Evolutionary conservation across 2,888 invertebrate species (phyloP), one percentile per base, ranked within the genome.

Genomic region (Chrysodeixis includens): DNA sequence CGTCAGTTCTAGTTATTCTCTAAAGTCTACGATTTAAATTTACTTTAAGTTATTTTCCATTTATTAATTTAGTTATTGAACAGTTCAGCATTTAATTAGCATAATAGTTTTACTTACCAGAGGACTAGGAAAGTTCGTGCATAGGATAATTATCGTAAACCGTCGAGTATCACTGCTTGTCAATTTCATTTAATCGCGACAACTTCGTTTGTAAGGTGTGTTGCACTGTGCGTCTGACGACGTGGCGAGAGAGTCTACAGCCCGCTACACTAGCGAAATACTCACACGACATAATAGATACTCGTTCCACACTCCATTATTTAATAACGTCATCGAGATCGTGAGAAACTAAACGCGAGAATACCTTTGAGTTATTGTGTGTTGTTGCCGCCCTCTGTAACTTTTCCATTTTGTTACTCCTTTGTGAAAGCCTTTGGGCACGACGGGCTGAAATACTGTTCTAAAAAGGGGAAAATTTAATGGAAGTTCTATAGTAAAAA

Each of bases 401-500:
- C 44, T 18, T 14, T n/a, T 14, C 16, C 16, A 56, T 59, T 65
- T 60, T 30, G 20, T 51, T 56, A 69, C 40, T 57, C 63, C 44
- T 66, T 63, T 62, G 62, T 22, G 51, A 56, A 64, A 60, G 14
- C 51, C n/a, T n/a, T 9, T 40, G 16, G 51, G 64, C 52, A 35
- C 46, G 35, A 30, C 46, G 20, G 44, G 62, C 7, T 51, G 57
- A 67, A 73, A 66, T 66, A 53, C 60, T 66, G 62, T 46, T 51
- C 54, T 65, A 69, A 71, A 78, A 71, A 71, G 46, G 63, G 59
- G 46, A 74, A 76, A 71, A 67, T 82, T 76, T 78, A 78, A 81
- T 81, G 75, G 76, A 84, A 83, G 57, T 77, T 78, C 60, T 66
- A 64, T 72, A 71, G 72, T 74, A 69, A 83, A 83, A 81, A 79